Conservation (phyloP, 2,888 invertebrate species). For the Lycocerus yunnanus region DNA sequence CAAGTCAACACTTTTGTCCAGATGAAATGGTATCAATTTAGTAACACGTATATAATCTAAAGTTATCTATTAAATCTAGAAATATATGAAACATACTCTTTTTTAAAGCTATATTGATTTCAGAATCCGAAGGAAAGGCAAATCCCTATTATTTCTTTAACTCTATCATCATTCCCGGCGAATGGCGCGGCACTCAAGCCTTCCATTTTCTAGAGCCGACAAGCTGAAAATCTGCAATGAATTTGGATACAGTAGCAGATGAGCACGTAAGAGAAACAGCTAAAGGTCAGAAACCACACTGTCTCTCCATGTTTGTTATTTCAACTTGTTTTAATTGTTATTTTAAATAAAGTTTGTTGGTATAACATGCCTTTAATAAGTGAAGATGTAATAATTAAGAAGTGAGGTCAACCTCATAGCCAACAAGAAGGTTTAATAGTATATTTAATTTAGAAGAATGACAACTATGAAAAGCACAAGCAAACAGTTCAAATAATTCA, state of each 20-base stretch:
- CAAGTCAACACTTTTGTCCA: background rate
- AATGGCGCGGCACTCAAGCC: slow-evolving; percentile 54
- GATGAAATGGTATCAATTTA: background rate
- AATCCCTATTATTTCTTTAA: slow-evolving; percentile 56
- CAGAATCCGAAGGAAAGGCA: slow-evolving; percentile 51
- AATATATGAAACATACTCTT: slow-evolving; percentile 45
- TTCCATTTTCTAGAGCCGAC: slow-evolving; percentile 54
- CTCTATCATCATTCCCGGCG: slow-evolving; percentile 54
- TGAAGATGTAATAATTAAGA: background rate
- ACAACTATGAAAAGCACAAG: slow-evolving; percentile 26
- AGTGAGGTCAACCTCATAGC: slow-evolving; percentile 11
- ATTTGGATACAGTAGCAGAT: slow-evolving; percentile 53
- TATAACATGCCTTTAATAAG: background rate
- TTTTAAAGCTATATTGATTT: slow-evolving; percentile 51
- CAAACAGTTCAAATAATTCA: slow-evolving; percentile 52
- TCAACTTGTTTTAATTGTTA: background rate
- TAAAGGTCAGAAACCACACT: slow-evolving; percentile 35
- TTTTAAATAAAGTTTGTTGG: background rate
- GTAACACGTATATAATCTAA: background rate
- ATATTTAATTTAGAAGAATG: slow-evolving; percentile 23
- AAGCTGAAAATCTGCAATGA: slow-evolving; percentile 58
- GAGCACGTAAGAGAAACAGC: slow-evolving; percentile 43
- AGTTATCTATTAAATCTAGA: slow-evolving; percentile 17
- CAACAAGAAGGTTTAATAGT: slow-evolving; percentile 31
- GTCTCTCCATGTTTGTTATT: background rate